phyloP scores from a whole-genome alignment of 2,888 invertebrate genomes.

The Dexiosoma caninum region DNA sequence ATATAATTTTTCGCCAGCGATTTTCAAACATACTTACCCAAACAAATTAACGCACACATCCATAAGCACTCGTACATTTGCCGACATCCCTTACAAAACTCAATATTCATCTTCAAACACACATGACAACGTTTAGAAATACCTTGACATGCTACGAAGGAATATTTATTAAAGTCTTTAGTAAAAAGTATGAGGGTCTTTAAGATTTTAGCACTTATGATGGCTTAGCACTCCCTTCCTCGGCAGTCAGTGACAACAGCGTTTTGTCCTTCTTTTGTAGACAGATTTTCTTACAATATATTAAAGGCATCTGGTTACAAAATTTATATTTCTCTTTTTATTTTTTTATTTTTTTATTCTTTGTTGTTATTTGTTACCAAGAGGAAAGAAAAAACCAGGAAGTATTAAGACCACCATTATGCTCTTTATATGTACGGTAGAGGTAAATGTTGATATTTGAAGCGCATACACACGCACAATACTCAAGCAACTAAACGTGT shows the following conservation, averaged over 20 bases:
- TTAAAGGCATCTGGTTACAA: conserved; percentile 28
- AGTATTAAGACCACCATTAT: conserved; percentile 56
- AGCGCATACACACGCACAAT: not conserved
- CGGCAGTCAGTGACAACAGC: not conserved
- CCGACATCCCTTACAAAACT: not conserved
- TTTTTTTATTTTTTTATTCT: no score
- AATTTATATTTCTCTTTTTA: not conserved
- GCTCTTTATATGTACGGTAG: conserved; percentile 37
- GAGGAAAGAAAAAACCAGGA: conserved; percentile 18
- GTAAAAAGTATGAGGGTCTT: not conserved
- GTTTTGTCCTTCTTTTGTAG: not conserved
- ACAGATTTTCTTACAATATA: conserved; percentile 14
- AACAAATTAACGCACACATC: not conserved
- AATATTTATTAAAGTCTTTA: conserved; percentile 11
- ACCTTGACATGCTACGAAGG: not conserved
- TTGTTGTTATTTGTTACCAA: not conserved
- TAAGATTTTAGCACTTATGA: not conserved
- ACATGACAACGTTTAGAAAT: not conserved
- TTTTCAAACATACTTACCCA: not conserved
- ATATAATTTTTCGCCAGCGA: not conserved
- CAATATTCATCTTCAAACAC: not conserved
- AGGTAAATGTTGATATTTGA: conserved; percentile 60
- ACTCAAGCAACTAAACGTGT: not conserved
- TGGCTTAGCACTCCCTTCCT: conserved; percentile 8
- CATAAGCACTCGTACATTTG: not conserved